Percentiles rank a stretch among this genome's conserved stretches.
Evolutionary conservation across 2,113 vertebrate species (phyloP).

Genomic region (Xyliphius kryptos): DNA sequence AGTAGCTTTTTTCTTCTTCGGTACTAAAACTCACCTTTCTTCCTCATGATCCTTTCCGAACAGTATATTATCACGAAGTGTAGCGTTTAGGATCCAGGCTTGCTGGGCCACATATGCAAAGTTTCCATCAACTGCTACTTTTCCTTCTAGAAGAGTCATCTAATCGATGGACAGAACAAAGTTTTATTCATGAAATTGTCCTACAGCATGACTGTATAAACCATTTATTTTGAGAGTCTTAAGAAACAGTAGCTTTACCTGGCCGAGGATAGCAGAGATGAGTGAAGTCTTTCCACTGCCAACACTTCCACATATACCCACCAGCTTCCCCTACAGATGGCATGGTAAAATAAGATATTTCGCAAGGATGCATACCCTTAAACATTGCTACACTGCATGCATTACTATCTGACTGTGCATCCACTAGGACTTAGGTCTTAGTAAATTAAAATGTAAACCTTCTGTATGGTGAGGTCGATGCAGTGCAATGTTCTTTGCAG

Average conservation of each 20-base stretch:
- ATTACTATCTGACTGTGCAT: no score
- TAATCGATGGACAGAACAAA: no score
- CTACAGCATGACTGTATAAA: no score
- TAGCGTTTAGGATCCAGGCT: conserved; percentile 88
- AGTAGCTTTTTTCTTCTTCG: no score
- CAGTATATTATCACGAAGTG: conserved; percentile 86
- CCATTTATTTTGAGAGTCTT: no score
- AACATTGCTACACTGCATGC: no score
- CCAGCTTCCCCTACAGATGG: conserved; percentile 72
- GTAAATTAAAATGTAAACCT: no score
- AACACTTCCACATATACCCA: conserved; percentile 89
- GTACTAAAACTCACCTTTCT: conserved; percentile 70
- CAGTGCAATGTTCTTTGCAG: conserved; percentile 80
- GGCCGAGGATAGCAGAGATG: conserved; percentile 83
- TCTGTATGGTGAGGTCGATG: conserved; percentile 72
- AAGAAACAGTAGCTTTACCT: no score
- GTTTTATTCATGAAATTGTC: no score
- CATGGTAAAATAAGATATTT: not conserved
- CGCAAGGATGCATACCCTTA: no score
- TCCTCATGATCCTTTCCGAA: conserved; percentile 86
- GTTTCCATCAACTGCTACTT: conserved; percentile 72
- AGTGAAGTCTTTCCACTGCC: conserved; percentile 90
- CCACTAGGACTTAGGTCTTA: no score
- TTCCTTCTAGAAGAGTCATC: conserved; percentile 84
- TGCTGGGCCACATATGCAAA: conserved; percentile 89